Conservation (phyloP, 2,888 invertebrate genomes). For the Nineta flava region DNA sequence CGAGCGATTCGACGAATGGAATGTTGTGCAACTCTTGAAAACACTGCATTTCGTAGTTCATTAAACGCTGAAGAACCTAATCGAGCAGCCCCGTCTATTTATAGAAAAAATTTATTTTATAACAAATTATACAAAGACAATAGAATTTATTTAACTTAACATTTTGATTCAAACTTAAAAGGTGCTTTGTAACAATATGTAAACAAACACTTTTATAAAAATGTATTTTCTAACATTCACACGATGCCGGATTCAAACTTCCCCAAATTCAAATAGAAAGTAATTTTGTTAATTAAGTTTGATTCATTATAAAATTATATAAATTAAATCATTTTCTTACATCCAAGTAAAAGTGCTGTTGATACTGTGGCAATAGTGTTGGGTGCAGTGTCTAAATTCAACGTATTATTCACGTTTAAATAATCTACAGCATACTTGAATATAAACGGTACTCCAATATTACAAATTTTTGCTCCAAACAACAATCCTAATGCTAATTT, state of each 20-base stretch:
- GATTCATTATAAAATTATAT: no score
- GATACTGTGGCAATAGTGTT: constrained; percentile 65
- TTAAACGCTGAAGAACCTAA: constrained; percentile 85
- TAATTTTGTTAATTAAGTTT: no score
- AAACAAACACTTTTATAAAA: no score
- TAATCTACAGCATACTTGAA: constrained; percentile 89
- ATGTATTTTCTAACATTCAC: no score
- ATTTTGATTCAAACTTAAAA: no score
- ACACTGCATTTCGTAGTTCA: constrained; percentile 93
- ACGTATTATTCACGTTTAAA: constrained; percentile 46
- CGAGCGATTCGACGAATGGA: constrained; percentile 88
- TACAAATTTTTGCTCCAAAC: constrained; percentile 71
- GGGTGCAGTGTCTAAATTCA: constrained; percentile 65
- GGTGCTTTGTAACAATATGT: no score
- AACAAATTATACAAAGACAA: no score
- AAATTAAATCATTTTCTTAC: constrained; percentile 37
- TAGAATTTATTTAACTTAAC: no score
- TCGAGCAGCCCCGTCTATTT: constrained; percentile 81
- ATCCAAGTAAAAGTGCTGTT: constrained; percentile 70
- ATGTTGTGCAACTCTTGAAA: constrained; percentile 93
- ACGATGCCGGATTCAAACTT: no score
- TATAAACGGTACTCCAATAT: constrained; percentile 86
- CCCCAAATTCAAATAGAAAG: no score
- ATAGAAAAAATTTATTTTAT: background rate
- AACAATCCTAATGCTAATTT: constrained; percentile 65